phyloP scores from a whole-genome alignment of 2,797 vertebrate genomes.

The Tadarida brasiliensis region DNA sequence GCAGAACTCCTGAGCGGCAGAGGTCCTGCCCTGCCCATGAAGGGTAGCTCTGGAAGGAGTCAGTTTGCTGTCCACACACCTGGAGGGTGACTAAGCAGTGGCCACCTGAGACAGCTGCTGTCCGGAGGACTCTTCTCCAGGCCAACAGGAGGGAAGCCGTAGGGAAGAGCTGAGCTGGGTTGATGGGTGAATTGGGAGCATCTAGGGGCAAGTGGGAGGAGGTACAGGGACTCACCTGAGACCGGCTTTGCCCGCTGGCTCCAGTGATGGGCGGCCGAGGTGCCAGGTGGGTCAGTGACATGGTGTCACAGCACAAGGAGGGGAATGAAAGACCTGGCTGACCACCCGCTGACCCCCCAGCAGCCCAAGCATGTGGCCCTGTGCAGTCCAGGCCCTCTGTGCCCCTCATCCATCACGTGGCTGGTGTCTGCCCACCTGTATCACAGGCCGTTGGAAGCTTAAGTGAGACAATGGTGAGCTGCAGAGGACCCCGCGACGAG shows the following conservation, averaged over 20 bases:
- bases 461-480: too few species aligned
- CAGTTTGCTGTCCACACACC: neutral
- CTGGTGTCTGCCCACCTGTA: neutral
- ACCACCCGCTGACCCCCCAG: neutral
- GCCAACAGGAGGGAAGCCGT: neutral
- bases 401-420: neutral
- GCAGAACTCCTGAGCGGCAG: too few species aligned
- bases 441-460: neutral
- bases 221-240: neutral
- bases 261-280: neutral
- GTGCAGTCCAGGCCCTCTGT: neutral
- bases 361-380: neutral
- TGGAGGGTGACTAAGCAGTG: neutral
- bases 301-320: too few species aligned
- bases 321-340: neutral
- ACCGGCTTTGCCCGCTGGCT: neutral
- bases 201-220: neutral
- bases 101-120: neutral
- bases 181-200: neutral
- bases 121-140: neutral
- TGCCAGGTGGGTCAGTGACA: neutral
- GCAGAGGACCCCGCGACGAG: fast-evolving
- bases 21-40: neutral
- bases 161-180: neutral
- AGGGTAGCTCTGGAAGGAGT: neutral